Evolutionary conservation across 2,797 vertebrate species (phyloP), one percentile per base, ranked within the genome.

Genomic region (Sebastes elongatus): DNA sequence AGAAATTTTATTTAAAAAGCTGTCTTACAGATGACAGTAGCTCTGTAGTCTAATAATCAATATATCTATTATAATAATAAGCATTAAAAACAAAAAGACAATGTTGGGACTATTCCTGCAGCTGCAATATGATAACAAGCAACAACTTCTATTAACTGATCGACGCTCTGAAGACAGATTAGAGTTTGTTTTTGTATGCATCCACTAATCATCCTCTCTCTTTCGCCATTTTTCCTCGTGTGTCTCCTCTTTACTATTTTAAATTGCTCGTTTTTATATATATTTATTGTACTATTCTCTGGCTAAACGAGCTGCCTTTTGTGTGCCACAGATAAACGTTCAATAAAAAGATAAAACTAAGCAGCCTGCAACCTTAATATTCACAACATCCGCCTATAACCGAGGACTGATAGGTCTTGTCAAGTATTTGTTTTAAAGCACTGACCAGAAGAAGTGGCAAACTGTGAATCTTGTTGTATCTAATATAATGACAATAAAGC

Each of bases 261-360:
- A 49, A 20, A 49, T 49, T 49, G 0, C 46, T 49, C 0, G 46
- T 46, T 0, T 0, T 0, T 16, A 1, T 23, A 1, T 23, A 23
- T 4, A 9, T 23, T 11, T n/a, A 20, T 16, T 53, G 6, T 1
- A 9, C 7, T 55, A 9, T 56, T 22, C 8, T 27, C 5, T 10
- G 3, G 35, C 16, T 59, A 18, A 74, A 74, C 7, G 1, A 65
- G 46, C 53, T n/a, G 32, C 16, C 20, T 25, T 22, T 10, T 16
- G 5, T 20, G 3, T 4, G 35, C 14, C 13, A 10, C 22, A 52
- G 4, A n/a, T n/a, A 16, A 1, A 30, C 1, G n/a, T 4, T 64
- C 60, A 64, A 64, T 60, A 49, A 55, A 1, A 23, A 42, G 4
- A 55, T 13, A 3, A 28, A 70, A 49, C 46, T 18, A 4, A 0